These are phyloP conservation scores for Rhamphomyia laevipes DNA, from an alignment of 2,888 invertebrate species.

Conservation along the genomic window DNA sequence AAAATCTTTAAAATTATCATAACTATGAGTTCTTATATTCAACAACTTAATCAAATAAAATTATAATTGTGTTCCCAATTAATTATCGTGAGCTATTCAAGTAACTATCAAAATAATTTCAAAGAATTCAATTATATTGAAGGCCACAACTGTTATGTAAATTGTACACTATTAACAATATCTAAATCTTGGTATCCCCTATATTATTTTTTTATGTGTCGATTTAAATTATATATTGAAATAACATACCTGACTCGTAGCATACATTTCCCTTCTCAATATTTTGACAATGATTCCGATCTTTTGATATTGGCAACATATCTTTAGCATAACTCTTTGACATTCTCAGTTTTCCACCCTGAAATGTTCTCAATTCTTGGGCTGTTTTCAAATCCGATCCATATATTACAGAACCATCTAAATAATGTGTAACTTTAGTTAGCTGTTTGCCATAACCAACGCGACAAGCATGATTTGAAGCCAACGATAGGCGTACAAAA, in stretches of 20 bases:
- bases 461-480: constrained; percentile 53
- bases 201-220: no score
- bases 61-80: no score
- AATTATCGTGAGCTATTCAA: no score
- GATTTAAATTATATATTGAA: no score
- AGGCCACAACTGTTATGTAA: no score
- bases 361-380: constrained; percentile 44
- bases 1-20: no score
- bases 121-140: no score
- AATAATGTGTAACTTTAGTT: constrained; percentile 50
- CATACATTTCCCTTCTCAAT: constrained; percentile 48
- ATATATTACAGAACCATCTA: constrained; percentile 65
- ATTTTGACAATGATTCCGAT: constrained; percentile 47
- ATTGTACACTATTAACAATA: no score
- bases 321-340: constrained; percentile 55
- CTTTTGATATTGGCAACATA: constrained; percentile 50
- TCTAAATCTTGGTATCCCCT: no score
- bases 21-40: no score
- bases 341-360: constrained; percentile 49
- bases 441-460: constrained; percentile 61
- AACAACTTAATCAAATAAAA: no score
- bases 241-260: constrained; percentile 39
- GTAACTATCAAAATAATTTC: no score
- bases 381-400: constrained; percentile 52
- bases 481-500: constrained; percentile 56